phyloP scores from a whole-genome alignment of 2,888 invertebrate genomes.

The Erebia ligea region DNA sequence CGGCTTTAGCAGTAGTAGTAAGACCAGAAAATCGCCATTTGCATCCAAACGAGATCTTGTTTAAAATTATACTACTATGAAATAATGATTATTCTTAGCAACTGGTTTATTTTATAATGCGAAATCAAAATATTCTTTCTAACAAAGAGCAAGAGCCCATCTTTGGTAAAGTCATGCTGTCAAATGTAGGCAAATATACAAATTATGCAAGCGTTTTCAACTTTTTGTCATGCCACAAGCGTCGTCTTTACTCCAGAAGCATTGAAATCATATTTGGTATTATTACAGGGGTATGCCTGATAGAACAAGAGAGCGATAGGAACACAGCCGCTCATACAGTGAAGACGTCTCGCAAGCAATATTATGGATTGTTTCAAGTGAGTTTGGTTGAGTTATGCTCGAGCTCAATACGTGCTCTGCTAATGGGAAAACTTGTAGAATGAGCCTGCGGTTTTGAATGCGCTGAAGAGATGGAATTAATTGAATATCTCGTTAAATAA shows the following conservation, averaged over 20 bases:
- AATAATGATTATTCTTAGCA: no score
- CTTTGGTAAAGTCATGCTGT: no score
- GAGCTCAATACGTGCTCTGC: slow-evolving; percentile 3
- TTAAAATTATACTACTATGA: no score
- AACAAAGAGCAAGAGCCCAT: no score
- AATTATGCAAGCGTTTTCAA: no score
- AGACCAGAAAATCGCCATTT: no score
- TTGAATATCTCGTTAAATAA: not conserved
- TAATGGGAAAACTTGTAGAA: slow-evolving; percentile 17
- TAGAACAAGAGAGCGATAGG: slow-evolving; percentile 73
- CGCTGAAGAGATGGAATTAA: not conserved
- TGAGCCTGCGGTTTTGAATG: slow-evolving; percentile 8
- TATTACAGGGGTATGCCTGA: slow-evolving; percentile 73
- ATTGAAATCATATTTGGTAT: not conserved
- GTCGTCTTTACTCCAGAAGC: not conserved
- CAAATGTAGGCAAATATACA: no score
- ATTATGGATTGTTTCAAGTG: slow-evolving; percentile 77
- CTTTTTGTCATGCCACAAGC: no score
- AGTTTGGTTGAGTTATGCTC: slow-evolving; percentile 33
- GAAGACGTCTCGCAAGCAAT: slow-evolving; percentile 67
- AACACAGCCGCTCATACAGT: slow-evolving; percentile 64
- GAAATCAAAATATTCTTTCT: no score
- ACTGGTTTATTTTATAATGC: no score
- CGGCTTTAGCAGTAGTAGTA: no score
- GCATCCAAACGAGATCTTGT: no score